Percentiles rank a stretch among this genome's conserved stretches.
phyloP scores from a whole-genome alignment of 2,888 invertebrate species.

The Limenitis camilla region DNA sequence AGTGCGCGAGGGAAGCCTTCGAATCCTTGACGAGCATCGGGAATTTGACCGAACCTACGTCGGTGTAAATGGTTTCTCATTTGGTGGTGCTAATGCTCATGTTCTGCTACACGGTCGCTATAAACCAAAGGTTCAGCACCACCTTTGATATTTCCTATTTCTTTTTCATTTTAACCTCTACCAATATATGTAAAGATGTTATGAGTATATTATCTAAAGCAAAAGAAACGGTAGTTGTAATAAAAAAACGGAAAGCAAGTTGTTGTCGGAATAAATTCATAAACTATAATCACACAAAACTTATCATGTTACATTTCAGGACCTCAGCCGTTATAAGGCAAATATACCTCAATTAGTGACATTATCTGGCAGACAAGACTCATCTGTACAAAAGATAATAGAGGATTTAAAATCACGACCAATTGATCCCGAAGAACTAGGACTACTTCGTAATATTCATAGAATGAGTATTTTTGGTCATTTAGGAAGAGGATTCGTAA shows the following conservation, averaged over 20 bases:
- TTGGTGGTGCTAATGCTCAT: constrained; percentile 46
- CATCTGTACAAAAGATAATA: constrained; percentile 36
- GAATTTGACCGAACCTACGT: constrained; percentile 68
- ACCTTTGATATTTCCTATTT: background rate
- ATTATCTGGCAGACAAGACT: constrained; percentile 46
- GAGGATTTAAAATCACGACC: constrained; percentile 42
- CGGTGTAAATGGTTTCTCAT: constrained; percentile 44
- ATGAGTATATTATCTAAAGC: no score
- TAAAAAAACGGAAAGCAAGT: no score
- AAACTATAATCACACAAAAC: no score
- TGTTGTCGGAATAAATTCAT: background rate
- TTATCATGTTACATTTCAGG: constrained; percentile 29
- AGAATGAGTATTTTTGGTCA: constrained; percentile 42
- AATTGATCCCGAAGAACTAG: constrained; percentile 55
- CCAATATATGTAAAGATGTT: no score
- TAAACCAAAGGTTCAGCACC: constrained; percentile 43
- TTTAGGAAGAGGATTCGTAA: constrained; percentile 49
- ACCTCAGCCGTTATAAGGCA: constrained; percentile 38
- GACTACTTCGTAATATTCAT: constrained; percentile 51
- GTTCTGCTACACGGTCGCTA: constrained; percentile 44
- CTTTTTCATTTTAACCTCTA: no score
- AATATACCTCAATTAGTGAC: constrained; percentile 46
- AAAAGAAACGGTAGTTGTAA: no score
- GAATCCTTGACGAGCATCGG: constrained; percentile 68
- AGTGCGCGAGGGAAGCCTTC: no score